Percentiles rank a stretch among this genome's conserved stretches.
These are phyloP conservation scores for Peromyscus californicus DNA, from an alignment of 2,113 vertebrate genomes.

Conservation along the genomic window DNA sequence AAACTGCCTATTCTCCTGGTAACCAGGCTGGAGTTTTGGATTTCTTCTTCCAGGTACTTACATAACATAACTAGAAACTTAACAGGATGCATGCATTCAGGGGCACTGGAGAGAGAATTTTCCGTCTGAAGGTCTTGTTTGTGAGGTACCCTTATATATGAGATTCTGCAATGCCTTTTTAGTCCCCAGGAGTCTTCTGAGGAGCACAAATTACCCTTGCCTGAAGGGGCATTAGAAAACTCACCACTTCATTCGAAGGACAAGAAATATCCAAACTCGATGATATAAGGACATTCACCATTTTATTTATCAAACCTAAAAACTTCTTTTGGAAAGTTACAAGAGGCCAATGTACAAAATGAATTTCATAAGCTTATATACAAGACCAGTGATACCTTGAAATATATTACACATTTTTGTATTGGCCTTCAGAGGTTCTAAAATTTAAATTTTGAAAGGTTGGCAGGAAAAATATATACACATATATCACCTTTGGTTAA, in stretches of 20 bases:
- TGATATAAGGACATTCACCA: neutral
- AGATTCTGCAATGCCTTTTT: neutral
- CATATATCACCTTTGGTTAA: neutral
- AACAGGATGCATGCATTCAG: conserved; percentile 23
- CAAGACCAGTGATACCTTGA: neutral
- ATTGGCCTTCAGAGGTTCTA: neutral
- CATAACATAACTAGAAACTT: conserved; percentile 74
- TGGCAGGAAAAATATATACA: neutral
- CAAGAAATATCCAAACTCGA: conserved; percentile 41
- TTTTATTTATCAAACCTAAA: neutral
- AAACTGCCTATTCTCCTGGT: conserved; percentile 91
- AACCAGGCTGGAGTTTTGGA: conserved; percentile 93
- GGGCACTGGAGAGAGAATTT: conserved; percentile 45
- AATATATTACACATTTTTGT: neutral
- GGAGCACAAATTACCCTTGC: neutral
- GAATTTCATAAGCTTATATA: neutral
- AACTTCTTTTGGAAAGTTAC: neutral
- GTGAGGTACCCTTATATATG: neutral
- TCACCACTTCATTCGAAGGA: conserved; percentile 1
- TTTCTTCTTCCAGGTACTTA: conserved; percentile 96
- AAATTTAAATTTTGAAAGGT: neutral
- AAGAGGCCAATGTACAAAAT: neutral
- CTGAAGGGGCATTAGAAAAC: conserved; percentile 4
- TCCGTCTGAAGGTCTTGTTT: conserved; percentile 44
- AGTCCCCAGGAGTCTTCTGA: neutral